These are phyloP conservation scores for Glareola pratincola DNA, from an alignment of 2,113 vertebrate genomes.

Conservation along the genomic window DNA sequence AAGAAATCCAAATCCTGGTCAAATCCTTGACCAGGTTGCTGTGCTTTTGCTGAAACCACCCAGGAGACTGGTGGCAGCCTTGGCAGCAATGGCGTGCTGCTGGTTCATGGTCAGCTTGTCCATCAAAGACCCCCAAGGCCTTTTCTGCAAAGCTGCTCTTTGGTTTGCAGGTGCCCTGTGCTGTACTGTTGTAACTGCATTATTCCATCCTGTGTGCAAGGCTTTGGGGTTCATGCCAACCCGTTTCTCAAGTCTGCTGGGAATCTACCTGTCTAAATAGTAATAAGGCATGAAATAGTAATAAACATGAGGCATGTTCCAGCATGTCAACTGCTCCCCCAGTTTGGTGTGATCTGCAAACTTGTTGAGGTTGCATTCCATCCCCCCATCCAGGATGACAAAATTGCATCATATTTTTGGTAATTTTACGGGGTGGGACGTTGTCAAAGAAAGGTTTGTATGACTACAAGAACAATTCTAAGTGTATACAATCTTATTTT, in stretches of 20 bases:
- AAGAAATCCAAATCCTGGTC: not conserved
- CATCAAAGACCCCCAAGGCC: not conserved
- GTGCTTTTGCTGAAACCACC: not conserved
- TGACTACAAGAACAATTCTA: not conserved
- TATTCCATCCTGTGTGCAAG: not conserved
- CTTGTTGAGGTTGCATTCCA: not conserved
- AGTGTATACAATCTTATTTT: not conserved
- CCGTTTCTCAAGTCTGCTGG: not conserved
- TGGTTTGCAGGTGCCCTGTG: not conserved
- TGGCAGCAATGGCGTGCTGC: rapidly evolving
- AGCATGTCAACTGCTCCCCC: not conserved
- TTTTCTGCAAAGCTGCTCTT: not conserved
- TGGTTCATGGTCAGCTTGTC: not conserved
- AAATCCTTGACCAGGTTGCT: not conserved
- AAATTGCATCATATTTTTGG: too few relatives aligned
- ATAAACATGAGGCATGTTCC: too few relatives aligned
- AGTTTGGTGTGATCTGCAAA: not conserved
- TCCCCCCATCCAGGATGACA: not conserved
- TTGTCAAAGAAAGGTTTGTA: not conserved
- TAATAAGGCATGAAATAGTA: too few relatives aligned
- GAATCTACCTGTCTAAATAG: not conserved
- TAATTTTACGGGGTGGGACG: not conserved
- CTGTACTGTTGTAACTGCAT: not conserved
- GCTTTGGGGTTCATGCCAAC: not conserved
- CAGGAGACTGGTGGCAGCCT: not conserved